Percentiles rank a stretch among this genome's conserved stretches.
Evolutionary conservation across 2,113 vertebrate species (phyloP).

Genomic region (Petrocephalus zakoni): DNA sequence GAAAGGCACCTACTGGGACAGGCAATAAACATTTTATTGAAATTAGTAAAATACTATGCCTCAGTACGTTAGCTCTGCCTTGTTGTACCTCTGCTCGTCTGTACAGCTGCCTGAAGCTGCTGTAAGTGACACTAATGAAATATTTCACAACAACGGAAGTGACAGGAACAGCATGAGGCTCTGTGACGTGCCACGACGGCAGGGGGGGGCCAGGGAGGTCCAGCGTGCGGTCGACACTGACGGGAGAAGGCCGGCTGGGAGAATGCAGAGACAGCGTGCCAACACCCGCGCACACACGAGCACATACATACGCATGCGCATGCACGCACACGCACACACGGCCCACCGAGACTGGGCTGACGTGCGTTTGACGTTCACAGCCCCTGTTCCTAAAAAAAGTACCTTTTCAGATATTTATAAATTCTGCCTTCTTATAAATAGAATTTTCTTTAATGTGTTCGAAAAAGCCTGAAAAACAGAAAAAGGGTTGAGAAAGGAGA

Average conservation of each 20-base stretch:
- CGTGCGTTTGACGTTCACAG: slow-evolving; percentile 24
- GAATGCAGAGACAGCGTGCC: too few species aligned
- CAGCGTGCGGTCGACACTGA: not conserved
- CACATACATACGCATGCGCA: not conserved
- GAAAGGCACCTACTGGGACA: not conserved
- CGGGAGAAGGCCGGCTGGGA: not conserved
- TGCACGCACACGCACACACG: not conserved
- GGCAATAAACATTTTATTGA: not conserved
- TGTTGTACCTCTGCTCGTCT: not conserved
- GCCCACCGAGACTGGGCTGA: not conserved
- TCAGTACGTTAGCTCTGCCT: not conserved
- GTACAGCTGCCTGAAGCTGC: not conserved
- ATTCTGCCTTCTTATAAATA: slow-evolving; percentile 25
- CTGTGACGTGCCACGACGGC: not conserved
- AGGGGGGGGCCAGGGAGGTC: not conserved
- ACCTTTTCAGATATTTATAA: slow-evolving; percentile 42
- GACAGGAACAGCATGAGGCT: not conserved
- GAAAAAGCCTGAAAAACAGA: not conserved
- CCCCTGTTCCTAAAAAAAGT: slow-evolving; percentile 29
- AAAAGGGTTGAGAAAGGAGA: not conserved
- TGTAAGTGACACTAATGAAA: not conserved
- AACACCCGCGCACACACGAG: not conserved
- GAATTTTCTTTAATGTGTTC: slow-evolving; percentile 4
- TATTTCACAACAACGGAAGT: not conserved
- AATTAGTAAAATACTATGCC: not conserved